Base-by-base conservation (phyloP, 2,113 vertebrate species). In the Dromiciops gliroides region DNA sequence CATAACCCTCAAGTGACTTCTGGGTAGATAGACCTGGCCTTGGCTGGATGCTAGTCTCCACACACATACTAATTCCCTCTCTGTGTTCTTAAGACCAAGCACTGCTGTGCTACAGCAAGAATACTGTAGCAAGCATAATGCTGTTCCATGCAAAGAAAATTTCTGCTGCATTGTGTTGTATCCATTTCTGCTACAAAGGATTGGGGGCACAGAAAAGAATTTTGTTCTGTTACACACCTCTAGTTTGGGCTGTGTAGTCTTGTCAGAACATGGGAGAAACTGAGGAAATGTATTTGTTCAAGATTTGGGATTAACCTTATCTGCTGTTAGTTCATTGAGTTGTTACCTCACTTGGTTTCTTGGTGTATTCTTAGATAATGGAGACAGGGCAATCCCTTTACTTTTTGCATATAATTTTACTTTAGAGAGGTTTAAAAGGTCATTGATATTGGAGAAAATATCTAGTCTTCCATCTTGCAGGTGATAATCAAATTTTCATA, bases 401-500 rank as follows among this genome's bases (percentile, higher is more conserved):
- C 22, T 37, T 67, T 12, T 67, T 67, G 31, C 60, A 67, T 37
- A 67, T 37, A 67, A 67, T 67, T 67, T 37, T 67, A 37, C 28
- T 67, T 37, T 67, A 3, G 60, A 67, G 60, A 67, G 12, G 31
- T 37, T 37, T 37, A 37, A 67, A 67, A 67, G 56, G 31, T 37
- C 31, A 67, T 67, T 67, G 14, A 67, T 67, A 37, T 67, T 37
- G 31, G 60, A 67, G 31, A 67, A 67, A 16, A 67, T 67, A 14
- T 67, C 28, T 67, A 37, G 60, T 67, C 31, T 31, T 67, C 60
- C 31, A 67, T 67, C 31, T 60, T 37, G 60, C 16, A 31, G 60
- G 12, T 67, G 47, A 50, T 48, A n/a, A 91, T 92, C 47, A 90
- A 67, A 88, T 48, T 95, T 94, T 48, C 83, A 91, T 96, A 94